phyloP scores from a whole-genome alignment of 1,140 invertebrate genomes.

The Drosophila subobscura region DNA sequence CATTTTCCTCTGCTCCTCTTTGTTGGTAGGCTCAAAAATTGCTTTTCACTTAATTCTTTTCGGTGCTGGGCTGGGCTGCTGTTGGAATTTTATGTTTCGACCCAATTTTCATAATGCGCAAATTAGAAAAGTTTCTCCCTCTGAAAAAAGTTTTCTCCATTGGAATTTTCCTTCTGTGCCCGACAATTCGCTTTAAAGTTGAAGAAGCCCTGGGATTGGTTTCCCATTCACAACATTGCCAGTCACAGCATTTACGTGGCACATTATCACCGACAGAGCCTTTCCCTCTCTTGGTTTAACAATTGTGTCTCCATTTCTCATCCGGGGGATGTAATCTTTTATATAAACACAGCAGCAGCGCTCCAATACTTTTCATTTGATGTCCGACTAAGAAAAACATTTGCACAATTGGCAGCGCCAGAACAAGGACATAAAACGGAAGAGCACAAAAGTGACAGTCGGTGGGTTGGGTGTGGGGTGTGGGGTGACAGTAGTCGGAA shows the following conservation, averaged over 20 bases:
- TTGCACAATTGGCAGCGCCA: conserved; percentile 43
- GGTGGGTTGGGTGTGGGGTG: background rate
- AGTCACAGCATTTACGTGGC: conserved; percentile 46
- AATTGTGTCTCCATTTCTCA: conserved; percentile 62
- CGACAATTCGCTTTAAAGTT: conserved; percentile 55
- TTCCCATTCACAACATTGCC: conserved; percentile 63
- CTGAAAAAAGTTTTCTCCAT: conserved; percentile 25
- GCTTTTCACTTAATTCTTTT: conserved; percentile 48
- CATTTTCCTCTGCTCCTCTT: conserved; percentile 31
- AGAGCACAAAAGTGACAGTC: conserved; percentile 5
- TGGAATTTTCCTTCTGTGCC: conserved; percentile 12
- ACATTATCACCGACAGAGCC: conserved; percentile 61
- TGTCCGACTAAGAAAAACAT: conserved; percentile 65
- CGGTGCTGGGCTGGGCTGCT: background rate
- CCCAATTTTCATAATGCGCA: conserved; percentile 76
- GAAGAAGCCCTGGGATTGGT: conserved; percentile 60
- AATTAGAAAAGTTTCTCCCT: conserved; percentile 74
- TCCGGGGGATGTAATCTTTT: conserved; percentile 70
- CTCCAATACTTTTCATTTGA: conserved; percentile 55
- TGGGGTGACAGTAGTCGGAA: too few species aligned
- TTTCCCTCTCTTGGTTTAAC: conserved; percentile 40
- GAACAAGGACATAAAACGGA: conserved; percentile 25
- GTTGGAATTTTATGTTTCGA: conserved; percentile 23
- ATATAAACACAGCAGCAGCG: conserved; percentile 63
- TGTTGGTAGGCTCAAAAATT: conserved; percentile 48